Evolutionary conservation across 2,113 vertebrate genomes (phyloP).

Genomic region (Sturnira hondurensis): DNA sequence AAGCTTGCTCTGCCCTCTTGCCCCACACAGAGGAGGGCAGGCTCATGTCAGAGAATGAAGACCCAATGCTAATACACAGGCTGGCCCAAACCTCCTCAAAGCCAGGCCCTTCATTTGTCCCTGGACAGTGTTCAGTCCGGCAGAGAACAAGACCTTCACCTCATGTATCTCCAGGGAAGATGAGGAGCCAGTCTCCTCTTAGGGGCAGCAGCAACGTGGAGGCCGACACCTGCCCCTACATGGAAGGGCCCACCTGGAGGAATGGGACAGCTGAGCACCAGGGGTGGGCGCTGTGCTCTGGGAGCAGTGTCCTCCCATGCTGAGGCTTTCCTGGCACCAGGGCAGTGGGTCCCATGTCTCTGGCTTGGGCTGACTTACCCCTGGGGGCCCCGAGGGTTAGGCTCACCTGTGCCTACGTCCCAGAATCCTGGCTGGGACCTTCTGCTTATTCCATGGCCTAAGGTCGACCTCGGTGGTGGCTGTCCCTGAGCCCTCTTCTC

Average conservation of each 20-base stretch:
- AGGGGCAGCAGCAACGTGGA: background rate
- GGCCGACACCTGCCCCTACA: background rate
- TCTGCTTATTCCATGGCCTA: background rate
- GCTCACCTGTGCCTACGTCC: accelerated
- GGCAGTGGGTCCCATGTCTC: accelerated
- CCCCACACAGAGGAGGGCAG: background rate
- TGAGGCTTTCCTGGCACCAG: background rate
- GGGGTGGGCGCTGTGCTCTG: background rate
- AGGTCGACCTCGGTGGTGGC: accelerated
- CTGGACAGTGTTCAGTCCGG: background rate
- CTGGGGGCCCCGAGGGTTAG: background rate
- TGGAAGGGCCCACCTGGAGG: background rate
- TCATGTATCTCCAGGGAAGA: background rate
- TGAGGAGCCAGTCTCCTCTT: too few species aligned
- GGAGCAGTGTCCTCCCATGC: background rate
- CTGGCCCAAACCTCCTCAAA: background rate
- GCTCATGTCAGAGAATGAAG: background rate
- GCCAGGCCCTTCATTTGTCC: background rate
- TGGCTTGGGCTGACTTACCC: background rate
- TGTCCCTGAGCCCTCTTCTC: background rate
- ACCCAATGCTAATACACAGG: background rate
- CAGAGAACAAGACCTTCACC: background rate
- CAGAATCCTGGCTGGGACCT: background rate
- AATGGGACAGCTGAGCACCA: background rate
- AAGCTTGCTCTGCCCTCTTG: background rate